These are phyloP conservation scores for Sycophila sp. DNA, from an alignment of 1,140 invertebrate species.

Conservation along the genomic window DNA sequence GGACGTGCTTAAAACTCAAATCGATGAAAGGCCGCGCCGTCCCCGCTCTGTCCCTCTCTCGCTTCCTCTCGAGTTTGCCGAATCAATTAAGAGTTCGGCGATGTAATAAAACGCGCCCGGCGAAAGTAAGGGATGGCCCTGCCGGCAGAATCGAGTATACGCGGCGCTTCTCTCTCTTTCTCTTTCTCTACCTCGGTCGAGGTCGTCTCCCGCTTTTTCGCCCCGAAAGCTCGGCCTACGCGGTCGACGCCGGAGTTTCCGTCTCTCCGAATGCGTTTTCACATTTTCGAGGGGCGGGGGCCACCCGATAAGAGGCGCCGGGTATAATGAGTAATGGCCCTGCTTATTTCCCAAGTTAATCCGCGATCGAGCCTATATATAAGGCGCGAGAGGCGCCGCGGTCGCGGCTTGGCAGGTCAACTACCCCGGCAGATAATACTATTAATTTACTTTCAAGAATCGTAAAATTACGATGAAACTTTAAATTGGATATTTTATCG, in stretches of 20 bases:
- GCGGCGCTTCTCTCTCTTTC: background rate
- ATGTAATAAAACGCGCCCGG: conserved; percentile 32
- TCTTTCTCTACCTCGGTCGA: too few relatives aligned
- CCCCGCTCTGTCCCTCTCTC: background rate
- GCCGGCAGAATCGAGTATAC: too few relatives aligned
- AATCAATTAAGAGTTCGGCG: conserved; percentile 35
- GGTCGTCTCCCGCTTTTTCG: too few relatives aligned
- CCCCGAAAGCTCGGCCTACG: conserved; percentile 20
- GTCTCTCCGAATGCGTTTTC: conserved; percentile 25
- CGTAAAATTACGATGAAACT: conserved; percentile 64
- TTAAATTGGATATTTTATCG: conserved; percentile 66
- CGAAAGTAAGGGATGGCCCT: conserved; percentile 15
- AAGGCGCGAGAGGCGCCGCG: background rate
- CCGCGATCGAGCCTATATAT: conserved; percentile 21
- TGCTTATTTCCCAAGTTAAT: conserved; percentile 56
- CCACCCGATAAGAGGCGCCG: conserved; percentile 43
- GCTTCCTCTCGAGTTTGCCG: conserved; percentile 7
- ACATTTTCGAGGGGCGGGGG: conserved; percentile 19
- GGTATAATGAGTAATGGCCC: conserved; percentile 54
- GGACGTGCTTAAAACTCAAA: conserved; percentile 27
- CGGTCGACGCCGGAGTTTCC: background rate
- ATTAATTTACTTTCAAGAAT: conserved; percentile 63
- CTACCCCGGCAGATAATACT: conserved; percentile 56
- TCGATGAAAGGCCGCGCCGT: conserved; percentile 32
- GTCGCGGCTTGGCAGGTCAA: conserved; percentile 19